Evolutionary conservation across 2,888 invertebrate genomes (phyloP).

Genomic region (Chironomus riparius): DNA sequence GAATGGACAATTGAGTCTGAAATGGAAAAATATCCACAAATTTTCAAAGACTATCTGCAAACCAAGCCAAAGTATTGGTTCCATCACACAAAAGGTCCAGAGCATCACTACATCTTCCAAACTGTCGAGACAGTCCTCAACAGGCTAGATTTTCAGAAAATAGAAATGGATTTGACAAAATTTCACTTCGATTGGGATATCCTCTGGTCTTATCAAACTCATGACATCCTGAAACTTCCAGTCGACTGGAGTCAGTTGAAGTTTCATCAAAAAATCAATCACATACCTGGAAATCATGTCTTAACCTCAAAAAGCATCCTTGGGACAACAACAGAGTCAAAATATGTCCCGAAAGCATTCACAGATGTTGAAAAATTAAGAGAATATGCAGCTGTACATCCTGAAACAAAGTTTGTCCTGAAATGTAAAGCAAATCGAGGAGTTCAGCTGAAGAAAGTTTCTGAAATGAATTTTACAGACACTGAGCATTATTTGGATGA

Average conservation of each 20-base stretch:
- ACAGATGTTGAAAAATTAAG: background rate
- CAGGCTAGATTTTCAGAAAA: background rate
- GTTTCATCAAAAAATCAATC: background rate
- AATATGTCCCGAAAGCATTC: background rate
- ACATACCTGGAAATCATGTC: background rate
- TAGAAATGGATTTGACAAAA: background rate
- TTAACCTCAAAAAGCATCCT: background rate
- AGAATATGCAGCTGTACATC: background rate
- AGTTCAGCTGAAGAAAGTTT: background rate
- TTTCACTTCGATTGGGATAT: background rate
- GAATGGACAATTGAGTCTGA: background rate
- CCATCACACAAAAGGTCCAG: background rate
- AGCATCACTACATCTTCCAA: background rate
- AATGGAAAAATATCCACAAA: background rate
- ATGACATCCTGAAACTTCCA: background rate
- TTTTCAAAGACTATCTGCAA: background rate
- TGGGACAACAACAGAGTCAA: background rate
- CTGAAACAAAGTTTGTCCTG: background rate
- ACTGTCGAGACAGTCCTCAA: background rate
- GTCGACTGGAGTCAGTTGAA: background rate
- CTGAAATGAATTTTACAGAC: background rate
- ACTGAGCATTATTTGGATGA: background rate
- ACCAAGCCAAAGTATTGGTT: background rate
- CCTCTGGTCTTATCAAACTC: background rate
- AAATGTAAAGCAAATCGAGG: background rate